Conservation (phyloP, 1,140 invertebrate species). For the Tigriopus japonicus region DNA sequence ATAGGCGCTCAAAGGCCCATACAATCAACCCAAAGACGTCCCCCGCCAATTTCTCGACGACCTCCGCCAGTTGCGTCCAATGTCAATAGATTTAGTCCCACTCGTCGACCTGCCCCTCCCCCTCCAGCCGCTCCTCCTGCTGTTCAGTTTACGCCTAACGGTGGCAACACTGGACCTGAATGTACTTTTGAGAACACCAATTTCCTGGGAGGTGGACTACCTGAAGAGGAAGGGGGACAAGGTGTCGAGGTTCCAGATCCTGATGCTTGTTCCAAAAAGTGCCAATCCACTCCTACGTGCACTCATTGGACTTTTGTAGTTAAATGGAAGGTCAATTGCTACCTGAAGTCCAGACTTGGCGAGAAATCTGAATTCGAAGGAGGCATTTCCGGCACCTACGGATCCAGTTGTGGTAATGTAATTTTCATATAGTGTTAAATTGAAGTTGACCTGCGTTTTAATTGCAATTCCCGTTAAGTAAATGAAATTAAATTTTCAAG, state of each 20-base stretch:
- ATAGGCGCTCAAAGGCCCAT: too few relatives aligned
- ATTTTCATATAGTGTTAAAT: too few relatives aligned
- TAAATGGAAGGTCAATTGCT: slow-evolving; percentile 5
- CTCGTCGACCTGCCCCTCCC: too few relatives aligned
- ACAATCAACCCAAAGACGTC: too few relatives aligned
- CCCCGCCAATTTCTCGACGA: too few relatives aligned
- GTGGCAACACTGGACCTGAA: neutral
- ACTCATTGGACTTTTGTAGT: neutral
- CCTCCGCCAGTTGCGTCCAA: too few relatives aligned
- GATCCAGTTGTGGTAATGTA: neutral
- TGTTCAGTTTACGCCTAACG: too few relatives aligned
- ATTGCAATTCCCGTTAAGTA: too few relatives aligned
- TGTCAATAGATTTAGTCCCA: too few relatives aligned
- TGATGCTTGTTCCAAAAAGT: neutral
- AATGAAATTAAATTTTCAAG: too few relatives aligned
- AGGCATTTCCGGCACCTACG: neutral
- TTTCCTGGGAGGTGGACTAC: neutral
- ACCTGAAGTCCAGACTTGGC: neutral
- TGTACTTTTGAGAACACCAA: neutral
- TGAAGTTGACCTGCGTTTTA: too few relatives aligned
- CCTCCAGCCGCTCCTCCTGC: too few relatives aligned
- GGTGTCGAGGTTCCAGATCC: neutral
- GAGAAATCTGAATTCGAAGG: slow-evolving; percentile 7
- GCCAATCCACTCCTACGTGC: neutral
- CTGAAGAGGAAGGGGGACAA: neutral